A percentile compares a stretch with the other conserved stretches of the same genome.
Evolutionary conservation across 2,888 invertebrate genomes (phyloP).

Genomic region (Thumatha senex): DNA sequence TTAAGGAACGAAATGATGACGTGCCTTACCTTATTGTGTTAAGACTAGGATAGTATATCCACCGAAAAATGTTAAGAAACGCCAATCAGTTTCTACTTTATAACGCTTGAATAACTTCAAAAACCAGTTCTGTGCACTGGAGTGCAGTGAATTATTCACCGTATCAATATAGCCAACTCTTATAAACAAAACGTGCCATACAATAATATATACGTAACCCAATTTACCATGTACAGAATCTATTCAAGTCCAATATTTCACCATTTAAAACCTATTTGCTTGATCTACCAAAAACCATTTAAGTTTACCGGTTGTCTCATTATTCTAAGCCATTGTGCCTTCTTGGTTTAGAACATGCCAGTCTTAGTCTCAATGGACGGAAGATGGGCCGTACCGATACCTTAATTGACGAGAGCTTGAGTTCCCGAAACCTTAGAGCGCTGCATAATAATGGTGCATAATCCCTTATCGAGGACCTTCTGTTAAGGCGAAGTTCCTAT

Average conservation of each 20-base stretch:
- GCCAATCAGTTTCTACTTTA: no score
- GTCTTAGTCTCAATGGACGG: constrained; percentile 58
- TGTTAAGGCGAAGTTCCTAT: constrained; percentile 58
- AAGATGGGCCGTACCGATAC: constrained; percentile 76
- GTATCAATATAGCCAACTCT: no score
- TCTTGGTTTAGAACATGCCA: constrained; percentile 49
- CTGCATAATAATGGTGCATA: constrained; percentile 80
- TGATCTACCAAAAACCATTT: constrained; percentile 65
- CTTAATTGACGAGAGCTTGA: constrained; percentile 80
- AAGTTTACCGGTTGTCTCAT: constrained; percentile 66
- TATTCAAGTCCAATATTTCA: constrained; percentile 28
- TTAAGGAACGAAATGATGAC: no score
- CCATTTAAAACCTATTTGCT: constrained; percentile 45
- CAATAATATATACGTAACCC: neutral
- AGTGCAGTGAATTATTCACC: neutral
- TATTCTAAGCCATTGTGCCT: constrained; percentile 73
- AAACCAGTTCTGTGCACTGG: neutral
- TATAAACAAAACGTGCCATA: neutral
- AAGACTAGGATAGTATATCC: no score
- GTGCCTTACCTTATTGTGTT: no score
- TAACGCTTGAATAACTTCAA: no score
- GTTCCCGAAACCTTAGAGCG: constrained; percentile 78
- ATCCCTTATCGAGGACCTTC: constrained; percentile 68
- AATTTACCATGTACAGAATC: constrained; percentile 10
- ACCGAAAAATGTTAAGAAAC: no score